Conservation (phyloP, 2,113 vertebrate species). For the Haemorhous mexicanus region DNA sequence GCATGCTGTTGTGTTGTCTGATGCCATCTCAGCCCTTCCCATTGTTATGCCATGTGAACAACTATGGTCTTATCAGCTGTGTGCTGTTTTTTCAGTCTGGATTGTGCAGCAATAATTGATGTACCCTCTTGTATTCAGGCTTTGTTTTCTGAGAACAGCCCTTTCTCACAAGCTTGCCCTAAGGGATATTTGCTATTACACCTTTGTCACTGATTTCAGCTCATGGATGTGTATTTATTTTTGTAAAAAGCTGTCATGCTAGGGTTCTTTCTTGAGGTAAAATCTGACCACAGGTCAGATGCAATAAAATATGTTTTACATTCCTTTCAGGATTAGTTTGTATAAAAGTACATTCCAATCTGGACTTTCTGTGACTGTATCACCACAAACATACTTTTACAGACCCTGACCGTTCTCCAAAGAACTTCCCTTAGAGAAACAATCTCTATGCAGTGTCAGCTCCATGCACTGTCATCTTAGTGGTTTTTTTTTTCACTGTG, state of each 20-base stretch:
- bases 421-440: background rate
- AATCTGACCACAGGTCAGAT: background rate
- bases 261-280: background rate
- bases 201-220: background rate
- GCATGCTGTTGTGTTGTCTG: background rate
- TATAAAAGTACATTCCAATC: background rate
- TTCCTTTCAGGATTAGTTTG: background rate
- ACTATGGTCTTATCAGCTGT: background rate
- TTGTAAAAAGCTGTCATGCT: background rate
- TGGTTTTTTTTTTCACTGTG: background rate
- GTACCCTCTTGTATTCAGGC: background rate
- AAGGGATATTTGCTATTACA: background rate
- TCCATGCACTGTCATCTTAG: background rate
- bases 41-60: slow-evolving; percentile 17
- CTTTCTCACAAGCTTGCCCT: background rate
- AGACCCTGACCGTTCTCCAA: background rate
- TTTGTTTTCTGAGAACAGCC: background rate
- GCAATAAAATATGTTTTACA: background rate
- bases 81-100: slow-evolving; percentile 26
- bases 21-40: background rate
- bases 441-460: background rate
- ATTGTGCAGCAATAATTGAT: slow-evolving; percentile 14
- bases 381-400: background rate
- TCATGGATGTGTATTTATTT: background rate
- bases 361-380: background rate